Base-by-base conservation (phyloP, 2,113 vertebrate genomes). In the Grammomys surdaster region DNA sequence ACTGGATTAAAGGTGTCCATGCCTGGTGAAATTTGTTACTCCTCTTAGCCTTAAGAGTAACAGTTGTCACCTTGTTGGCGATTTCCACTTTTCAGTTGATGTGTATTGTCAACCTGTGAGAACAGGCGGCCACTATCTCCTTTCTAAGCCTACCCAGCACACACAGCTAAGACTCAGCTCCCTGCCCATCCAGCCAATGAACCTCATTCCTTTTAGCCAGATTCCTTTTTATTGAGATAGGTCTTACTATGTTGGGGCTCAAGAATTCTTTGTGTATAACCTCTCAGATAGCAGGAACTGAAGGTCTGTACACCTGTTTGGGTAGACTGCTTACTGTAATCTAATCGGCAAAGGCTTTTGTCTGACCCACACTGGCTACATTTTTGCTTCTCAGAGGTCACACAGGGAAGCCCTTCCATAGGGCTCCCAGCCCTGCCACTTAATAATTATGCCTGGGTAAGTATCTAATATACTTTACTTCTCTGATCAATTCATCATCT, bases 1-100 rank as follows among this genome's bases (percentile, higher is more conserved):
- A 56, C 56, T 82, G 36, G 20, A 82, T 60, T 24, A 60, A 82
- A 82, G 80, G 80, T 58, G 48, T 33, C 19, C 36, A 58, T 7
- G 54, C 20, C 54, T 58, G 19, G 78, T 26, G 22, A 26, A 24
- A 26, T 89, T 24, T 91, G 60, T 73, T 22, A 48, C 67, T 78
- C 95, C 94, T 93, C 91, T 94, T 95, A 88, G 48, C 81, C 54
- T 26, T 67, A 17, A 46, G 75, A 58, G 82, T 1, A 31, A 88
- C 54, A 85, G 7, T 33, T 40, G 63, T 58, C 43, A 60, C 56
- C 2, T 43, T 69, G 31, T 26, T 26, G 51, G 40, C 20, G 87
- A 65, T 63, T 8, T 20, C 56, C 31, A n/a, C 76, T 58, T 24
- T 28, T n/a, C n/a, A n/a, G n/a, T n/a, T n/a, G n/a, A 40, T 33